These are phyloP conservation scores for Enteromius anoplus DNA, from an alignment of 2,797 vertebrate species.

Conservation along the genomic window DNA sequence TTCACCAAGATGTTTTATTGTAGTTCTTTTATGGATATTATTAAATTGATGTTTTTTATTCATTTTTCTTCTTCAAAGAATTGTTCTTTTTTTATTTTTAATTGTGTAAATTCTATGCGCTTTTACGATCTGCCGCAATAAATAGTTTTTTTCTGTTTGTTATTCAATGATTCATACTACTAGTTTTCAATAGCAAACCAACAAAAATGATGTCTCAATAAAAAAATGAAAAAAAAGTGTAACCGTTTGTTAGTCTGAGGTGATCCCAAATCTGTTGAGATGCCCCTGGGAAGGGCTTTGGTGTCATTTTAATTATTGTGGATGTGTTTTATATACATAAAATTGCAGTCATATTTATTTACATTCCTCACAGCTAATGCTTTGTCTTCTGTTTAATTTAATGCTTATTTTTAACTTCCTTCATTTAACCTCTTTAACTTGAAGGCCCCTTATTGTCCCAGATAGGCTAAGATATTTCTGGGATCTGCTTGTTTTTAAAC, in stretches of 20 bases:
- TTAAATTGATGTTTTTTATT: neutral
- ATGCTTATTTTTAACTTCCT: neutral
- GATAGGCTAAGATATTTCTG: neutral
- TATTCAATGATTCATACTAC: neutral
- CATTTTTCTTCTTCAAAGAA: neutral
- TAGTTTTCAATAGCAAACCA: neutral
- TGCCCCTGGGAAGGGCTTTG: too few species aligned
- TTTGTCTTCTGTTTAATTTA: neutral
- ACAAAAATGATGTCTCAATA: neutral
- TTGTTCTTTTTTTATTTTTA: neutral
- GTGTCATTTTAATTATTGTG: slow-evolving; percentile 5
- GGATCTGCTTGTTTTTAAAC: neutral
- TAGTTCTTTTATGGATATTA: neutral
- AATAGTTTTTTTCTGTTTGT: neutral
- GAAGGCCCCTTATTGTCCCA: neutral
- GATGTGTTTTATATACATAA: slow-evolving; percentile 41
- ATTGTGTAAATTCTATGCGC: neutral
- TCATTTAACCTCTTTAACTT: neutral
- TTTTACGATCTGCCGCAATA: neutral
- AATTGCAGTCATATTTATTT: slow-evolving; percentile 20
- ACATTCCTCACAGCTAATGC: neutral
- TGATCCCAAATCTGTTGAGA: slow-evolving; percentile 5
- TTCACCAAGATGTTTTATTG: neutral
- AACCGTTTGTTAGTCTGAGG: neutral
- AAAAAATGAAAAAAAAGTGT: neutral